Evolutionary conservation across 2,888 invertebrate genomes (phyloP), one percentile per base, ranked within the genome.

Genomic region (Baronia brevicornis): DNA sequence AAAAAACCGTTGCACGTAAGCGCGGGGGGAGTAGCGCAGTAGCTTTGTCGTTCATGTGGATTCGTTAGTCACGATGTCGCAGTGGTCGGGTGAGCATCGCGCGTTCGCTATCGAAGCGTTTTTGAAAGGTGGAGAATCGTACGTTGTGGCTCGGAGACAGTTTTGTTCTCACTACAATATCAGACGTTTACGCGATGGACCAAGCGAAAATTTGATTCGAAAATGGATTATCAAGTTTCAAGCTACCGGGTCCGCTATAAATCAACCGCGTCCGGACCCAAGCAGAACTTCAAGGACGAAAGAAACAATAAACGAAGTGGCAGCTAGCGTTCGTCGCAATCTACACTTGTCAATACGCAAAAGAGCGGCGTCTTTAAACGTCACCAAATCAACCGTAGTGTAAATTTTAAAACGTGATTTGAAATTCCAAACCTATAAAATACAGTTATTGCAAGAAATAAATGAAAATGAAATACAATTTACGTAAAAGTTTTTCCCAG

Each of bases 161-260:
- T 41, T 39, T 37, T 34, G 39, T 37, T 31, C 31, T 14, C 39
- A 43, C 24, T 43, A 43, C 43, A n/a, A n/a, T n/a, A n/a, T n/a
- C n/a, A n/a, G n/a, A n/a, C 38, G 32, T 36, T 40, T 33, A 39
- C 40, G 40, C 31, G 15, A 39, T 9, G 36, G 33, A 8, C 36
- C 32, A 41, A 38, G 34, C 33, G 39, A 33, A 14, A 18, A 22
- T 22, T 8, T n/a, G 5, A 22, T 22, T 22, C n/a, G 22, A 4
- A 22, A 22, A 22, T 22, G 22, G 22, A 22, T 22, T 9, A 22
- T 2, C 5, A 22, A 8, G 22, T 22, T 22, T 9, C 8, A 22
- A 9, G 9, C 5, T 18, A 18, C 18, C 5, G 18, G 18, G 18
- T n/a, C 18, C 5, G 18, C n/a, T 18, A 18, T n/a, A 18, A 18